Base-by-base conservation (phyloP, 2,888 invertebrate species). In the Unio pictorum region DNA sequence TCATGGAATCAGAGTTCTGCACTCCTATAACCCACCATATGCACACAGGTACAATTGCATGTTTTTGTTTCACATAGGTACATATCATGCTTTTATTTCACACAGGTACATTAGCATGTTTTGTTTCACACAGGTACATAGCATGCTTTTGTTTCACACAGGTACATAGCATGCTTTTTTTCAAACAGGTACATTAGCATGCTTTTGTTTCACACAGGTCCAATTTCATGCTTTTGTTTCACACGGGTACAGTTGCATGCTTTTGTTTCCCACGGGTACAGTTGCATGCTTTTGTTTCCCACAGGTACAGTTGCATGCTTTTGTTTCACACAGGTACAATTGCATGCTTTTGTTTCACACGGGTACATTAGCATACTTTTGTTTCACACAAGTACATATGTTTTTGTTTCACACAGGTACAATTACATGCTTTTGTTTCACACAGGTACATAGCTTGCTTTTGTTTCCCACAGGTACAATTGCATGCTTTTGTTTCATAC, bases 1-100 rank as follows among this genome's bases (percentile, higher is more conserved):
- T 87, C 93, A 94, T 82, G 95, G 94, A 0, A 90, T 95, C 0
- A 93, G 93, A 87, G 93, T 93, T 64, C 92, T 96, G 86, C 95
- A 96, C 85, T 93, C 93, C 82, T 92, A 92, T 34, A 92, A 93
- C 84, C 95, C 95, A 0, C 93, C 95, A 28, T 91, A 95, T 79
- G 95, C 95, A 58, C 95, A 95, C 87, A 89, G 90, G 90, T 90
- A 71, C 69, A 66, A 58, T 7, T 55, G 26, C 23, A 45, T 20
- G 6, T 6, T 15, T 26, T 45, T 54, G 28, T 28, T 20, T 63
- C 1, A 34, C 61, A 61, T 2, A 11, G 17, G 61, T 26, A 34
- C 4, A 34, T 34, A 34, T 6, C 30, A 34, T 1, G 1, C 30
- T 34, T 34, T 34, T 34, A 8, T 34, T 34, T 34, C 1, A 34